Conservation (phyloP, 2,888 invertebrate species). For the Parnassius orleans region DNA sequence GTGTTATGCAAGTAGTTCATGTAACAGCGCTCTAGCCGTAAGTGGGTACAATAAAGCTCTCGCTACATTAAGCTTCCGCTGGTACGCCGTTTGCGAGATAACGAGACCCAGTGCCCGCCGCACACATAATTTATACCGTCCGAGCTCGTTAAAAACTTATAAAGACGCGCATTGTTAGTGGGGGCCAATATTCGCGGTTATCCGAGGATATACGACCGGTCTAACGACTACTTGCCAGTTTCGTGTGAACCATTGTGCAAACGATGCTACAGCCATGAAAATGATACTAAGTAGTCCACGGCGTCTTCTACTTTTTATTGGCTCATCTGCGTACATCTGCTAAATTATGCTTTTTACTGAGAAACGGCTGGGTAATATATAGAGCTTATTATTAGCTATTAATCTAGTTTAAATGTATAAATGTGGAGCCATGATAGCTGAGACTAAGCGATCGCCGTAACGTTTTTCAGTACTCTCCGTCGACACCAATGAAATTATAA, state of each 20-base stretch:
- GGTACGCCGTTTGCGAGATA: conserved; percentile 78
- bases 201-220: conserved; percentile 68
- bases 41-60: conserved; percentile 80
- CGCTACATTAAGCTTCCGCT: conserved; percentile 79
- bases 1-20: conserved; percentile 38
- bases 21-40: conserved; percentile 46
- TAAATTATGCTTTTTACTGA: conserved; percentile 1
- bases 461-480: no score
- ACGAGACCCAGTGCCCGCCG: conserved; percentile 77
- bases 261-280: conserved; percentile 46
- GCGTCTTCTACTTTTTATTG: conserved; percentile 20
- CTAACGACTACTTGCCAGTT: conserved; percentile 63
- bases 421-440: no score
- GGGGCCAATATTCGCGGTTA: conserved; percentile 76
- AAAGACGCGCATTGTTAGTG: conserved; percentile 81
- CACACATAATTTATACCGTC: conserved; percentile 80
- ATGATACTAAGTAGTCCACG: conserved; percentile 34
- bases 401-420: no score
- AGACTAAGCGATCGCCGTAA: no score
- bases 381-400: no score
- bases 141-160: conserved; percentile 81
- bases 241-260: conserved; percentile 51
- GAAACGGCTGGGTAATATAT: no score
- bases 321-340: conserved; percentile 4
- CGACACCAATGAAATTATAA: no score